Percentiles rank a stretch among this genome's conserved stretches.
These are phyloP conservation scores for Tilapia sparmanii DNA, from an alignment of 2,113 vertebrate genomes.

Conservation along the genomic window DNA sequence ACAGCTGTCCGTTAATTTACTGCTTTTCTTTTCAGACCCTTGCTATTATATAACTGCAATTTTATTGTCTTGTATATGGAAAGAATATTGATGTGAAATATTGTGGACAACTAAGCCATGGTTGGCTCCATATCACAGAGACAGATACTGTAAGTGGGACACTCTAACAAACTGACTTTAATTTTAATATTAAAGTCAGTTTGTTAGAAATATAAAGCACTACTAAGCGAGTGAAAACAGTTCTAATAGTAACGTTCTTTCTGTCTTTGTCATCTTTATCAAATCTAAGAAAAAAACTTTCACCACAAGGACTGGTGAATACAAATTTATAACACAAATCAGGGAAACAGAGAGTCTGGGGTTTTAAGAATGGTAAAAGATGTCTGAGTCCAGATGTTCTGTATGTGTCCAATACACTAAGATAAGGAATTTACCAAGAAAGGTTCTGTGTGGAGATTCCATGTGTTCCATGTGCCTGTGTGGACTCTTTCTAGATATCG, in stretches of 20 bases:
- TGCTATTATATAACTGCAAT: neutral
- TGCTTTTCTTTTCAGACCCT: constrained; percentile 20
- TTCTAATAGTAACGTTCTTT: neutral
- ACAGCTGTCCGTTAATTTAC: constrained; percentile 40
- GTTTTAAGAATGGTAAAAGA: neutral
- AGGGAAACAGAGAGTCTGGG: neutral
- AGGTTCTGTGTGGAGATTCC: neutral
- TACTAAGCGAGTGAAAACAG: neutral
- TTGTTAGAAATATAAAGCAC: neutral
- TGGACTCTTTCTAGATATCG: neutral
- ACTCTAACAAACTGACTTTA: too few relatives aligned
- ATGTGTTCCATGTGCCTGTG: neutral
- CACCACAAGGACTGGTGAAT: neutral
- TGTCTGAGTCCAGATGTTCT: neutral
- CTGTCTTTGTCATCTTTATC: neutral
- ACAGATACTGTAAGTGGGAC: neutral
- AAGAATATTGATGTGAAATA: neutral
- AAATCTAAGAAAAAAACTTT: neutral
- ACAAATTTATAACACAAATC: neutral
- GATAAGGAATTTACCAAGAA: neutral
- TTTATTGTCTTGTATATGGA: neutral
- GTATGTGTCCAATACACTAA: neutral
- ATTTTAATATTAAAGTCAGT: neutral
- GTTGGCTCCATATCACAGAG: neutral
- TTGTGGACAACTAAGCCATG: neutral